These are phyloP conservation scores for Threskiornis aethiopicus DNA, from an alignment of 2,797 vertebrate genomes.

Conservation along the genomic window DNA sequence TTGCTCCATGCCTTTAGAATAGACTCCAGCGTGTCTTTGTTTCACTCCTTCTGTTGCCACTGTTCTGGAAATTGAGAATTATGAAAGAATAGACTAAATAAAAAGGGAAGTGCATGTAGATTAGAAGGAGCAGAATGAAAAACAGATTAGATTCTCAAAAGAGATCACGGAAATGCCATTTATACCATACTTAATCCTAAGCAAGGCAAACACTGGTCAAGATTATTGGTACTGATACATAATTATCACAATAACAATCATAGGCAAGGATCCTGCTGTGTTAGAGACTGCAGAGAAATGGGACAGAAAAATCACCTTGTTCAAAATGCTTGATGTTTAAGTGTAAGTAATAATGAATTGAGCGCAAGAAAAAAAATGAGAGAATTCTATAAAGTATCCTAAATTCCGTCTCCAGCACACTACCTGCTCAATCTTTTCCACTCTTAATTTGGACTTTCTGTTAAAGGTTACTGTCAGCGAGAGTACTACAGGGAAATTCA, in stretches of 20 bases:
- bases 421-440: neutral
- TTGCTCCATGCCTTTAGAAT: neutral
- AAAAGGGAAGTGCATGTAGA: neutral
- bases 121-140: neutral
- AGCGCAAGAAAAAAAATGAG: neutral
- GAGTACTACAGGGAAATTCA: neutral
- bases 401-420: neutral
- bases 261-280: neutral
- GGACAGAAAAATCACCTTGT: neutral
- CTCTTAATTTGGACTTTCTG: neutral
- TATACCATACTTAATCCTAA: neutral
- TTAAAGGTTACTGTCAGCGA: neutral
- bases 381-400: neutral
- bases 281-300: neutral
- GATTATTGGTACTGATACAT: neutral
- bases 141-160: neutral
- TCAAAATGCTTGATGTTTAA: neutral
- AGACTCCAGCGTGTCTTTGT: neutral
- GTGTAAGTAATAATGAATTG: neutral
- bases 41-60: neutral
- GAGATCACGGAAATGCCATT: neutral
- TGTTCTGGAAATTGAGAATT: neutral
- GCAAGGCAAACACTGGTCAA: neutral
- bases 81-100: neutral
- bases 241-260: neutral